These are phyloP conservation scores for Operophtera brumata DNA, from an alignment of 2,888 invertebrate species.

Conservation along the genomic window DNA sequence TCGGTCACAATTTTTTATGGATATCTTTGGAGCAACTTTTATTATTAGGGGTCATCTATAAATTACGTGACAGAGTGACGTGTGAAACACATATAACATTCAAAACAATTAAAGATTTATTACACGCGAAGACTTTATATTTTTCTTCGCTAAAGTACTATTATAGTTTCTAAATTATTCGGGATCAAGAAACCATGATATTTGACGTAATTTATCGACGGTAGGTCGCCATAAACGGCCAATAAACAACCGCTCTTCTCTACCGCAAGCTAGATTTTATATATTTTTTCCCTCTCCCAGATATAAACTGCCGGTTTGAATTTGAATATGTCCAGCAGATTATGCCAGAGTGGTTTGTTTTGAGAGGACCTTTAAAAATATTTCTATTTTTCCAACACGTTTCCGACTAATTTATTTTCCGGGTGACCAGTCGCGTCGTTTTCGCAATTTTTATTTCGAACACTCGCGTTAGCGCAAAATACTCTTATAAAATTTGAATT, in stretches of 20 bases:
- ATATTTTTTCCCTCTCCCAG: background rate
- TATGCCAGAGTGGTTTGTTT: background rate
- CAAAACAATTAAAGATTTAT: too few species aligned
- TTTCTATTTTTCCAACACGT: background rate
- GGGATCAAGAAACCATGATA: too few species aligned
- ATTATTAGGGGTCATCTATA: too few species aligned
- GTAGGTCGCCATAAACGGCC: too few species aligned
- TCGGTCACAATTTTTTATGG: constrained; percentile 18
- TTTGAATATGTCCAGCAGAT: background rate
- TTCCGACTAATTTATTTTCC: constrained; percentile 7
- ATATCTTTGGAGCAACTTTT: too few species aligned
- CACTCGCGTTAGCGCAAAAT: constrained; percentile 11
- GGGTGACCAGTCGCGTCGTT: background rate
- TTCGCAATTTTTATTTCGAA: background rate
- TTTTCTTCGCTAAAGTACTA: too few species aligned
- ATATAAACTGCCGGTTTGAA: background rate
- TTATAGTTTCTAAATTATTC: too few species aligned
- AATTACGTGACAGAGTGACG: too few species aligned
- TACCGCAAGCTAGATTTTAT: background rate
- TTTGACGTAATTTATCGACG: too few species aligned
- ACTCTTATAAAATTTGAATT: constrained; percentile 23
- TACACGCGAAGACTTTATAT: too few species aligned
- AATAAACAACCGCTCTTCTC: too few species aligned
- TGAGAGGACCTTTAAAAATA: constrained; percentile 4
- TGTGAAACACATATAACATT: too few species aligned